Evolutionary conservation across 2,888 invertebrate genomes (phyloP).

Genomic region (Drosophila emarginata): DNA sequence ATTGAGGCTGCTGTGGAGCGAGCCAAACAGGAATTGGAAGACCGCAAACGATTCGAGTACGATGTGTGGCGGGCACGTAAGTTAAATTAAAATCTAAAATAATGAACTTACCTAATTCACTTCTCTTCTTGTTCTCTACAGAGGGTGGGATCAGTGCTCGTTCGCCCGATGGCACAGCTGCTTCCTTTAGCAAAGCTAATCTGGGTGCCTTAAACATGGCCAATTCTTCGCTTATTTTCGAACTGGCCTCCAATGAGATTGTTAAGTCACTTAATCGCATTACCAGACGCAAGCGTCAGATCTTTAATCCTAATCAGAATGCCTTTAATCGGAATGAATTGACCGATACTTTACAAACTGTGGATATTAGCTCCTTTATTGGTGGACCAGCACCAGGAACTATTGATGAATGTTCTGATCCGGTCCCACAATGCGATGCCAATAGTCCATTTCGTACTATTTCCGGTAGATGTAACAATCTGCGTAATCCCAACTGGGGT

Average conservation of each 20-base stretch:
- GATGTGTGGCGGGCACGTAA: constrained; percentile 90
- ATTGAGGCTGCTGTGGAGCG: constrained; percentile 89
- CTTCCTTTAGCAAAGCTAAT: constrained; percentile 95
- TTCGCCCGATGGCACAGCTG: constrained; percentile 93
- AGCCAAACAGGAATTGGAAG: constrained; percentile 89
- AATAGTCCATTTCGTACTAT: constrained; percentile 87
- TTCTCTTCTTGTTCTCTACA: constrained; percentile 69
- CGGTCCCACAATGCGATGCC: constrained; percentile 88
- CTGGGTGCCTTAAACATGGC: constrained; percentile 91
- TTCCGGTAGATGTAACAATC: constrained; percentile 94
- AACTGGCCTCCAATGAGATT: constrained; percentile 93
- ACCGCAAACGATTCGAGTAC: constrained; percentile 90
- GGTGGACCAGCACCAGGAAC: constrained; percentile 48
- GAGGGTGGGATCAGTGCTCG: constrained; percentile 93
- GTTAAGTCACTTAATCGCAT: constrained; percentile 85
- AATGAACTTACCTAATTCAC: background rate
- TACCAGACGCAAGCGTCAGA: constrained; percentile 87
- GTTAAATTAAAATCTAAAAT: constrained; percentile 60
- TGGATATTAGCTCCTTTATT: constrained; percentile 89
- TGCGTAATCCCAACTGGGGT: constrained; percentile 91
- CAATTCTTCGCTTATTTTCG: constrained; percentile 92
- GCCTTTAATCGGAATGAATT: constrained; percentile 86
- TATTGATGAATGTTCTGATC: constrained; percentile 87
- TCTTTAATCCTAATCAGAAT: constrained; percentile 86
- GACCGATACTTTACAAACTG: constrained; percentile 89